Base-by-base conservation (phyloP, 2,797 vertebrate genomes). In the Chaetophractus vellerosus region DNA sequence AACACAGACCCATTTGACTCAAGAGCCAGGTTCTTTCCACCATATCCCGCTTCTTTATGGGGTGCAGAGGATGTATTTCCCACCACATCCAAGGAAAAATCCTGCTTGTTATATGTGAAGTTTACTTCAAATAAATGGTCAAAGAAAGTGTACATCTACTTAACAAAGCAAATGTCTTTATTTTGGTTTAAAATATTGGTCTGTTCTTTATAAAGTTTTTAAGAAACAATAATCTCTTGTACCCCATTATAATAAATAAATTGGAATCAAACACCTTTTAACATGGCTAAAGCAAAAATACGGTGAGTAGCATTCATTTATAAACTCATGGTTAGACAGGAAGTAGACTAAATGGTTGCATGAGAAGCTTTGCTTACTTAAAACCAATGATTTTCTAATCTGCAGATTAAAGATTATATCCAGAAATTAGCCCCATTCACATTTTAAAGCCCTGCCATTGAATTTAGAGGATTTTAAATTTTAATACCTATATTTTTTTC, bases 381-480 rank as follows among this genome's bases (percentile, higher is more conserved):
- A 79, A 9, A 64, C 61, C 52, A 95, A 11, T 78, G 24, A 78
- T 72, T 93, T 90, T 74, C 31, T 81, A 66, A 76, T 87, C 38
- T 71, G 71, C 5, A 94, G n/a, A 80, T 31, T 59, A 64, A 92
- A 94, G 23, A 4, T 94, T 86, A 21, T 63, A 76, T 75, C 41
- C 48, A 80, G 55, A 93, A 83, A 91, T 10, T 52, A 71, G 41
- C 11, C 76, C 38, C 8, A 50, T 28, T 84, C 24, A 84, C 0
- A 74, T 57, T 33, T 80, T 41, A 57, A 91, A 9, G n/a, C 18
- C 18, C n/a, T 63, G n/a, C n/a, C 52, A 84, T 0, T 83, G 8
- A 91, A 61, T n/a, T 88, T 38, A 95, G 31, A 83, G 68, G 91
- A 96, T 61, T 64, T 72, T 50, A 92, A 81, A 50, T 71, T 69